These are phyloP conservation scores for Centropus bengalensis DNA, from an alignment of 2,113 vertebrate species.

Conservation along the genomic window DNA sequence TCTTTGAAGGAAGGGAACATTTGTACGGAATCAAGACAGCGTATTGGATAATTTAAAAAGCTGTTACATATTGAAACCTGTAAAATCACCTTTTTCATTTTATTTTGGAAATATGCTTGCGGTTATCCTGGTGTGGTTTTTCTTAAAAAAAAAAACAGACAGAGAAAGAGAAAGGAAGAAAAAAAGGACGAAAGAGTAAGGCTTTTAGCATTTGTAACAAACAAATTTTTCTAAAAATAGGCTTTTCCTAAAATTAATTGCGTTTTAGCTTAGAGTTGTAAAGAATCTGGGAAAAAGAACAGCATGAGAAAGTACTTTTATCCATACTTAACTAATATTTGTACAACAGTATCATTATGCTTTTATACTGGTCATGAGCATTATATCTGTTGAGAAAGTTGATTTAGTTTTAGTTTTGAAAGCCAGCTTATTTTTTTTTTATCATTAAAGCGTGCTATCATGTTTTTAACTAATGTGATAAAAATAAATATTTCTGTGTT, in stretches of 20 bases:
- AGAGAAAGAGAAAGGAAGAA: not conserved
- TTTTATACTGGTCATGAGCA: not conserved
- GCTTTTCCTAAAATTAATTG: not conserved
- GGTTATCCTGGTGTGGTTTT: conserved; percentile 67
- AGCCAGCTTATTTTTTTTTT: conserved; percentile 55
- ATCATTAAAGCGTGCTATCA: conserved; percentile 1
- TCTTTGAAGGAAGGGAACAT: conserved; percentile 84
- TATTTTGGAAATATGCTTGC: conserved; percentile 79
- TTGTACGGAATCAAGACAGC: conserved; percentile 81
- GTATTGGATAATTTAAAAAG: conserved; percentile 78
- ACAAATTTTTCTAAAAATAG: not conserved
- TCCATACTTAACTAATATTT: not conserved
- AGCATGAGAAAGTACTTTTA: not conserved
- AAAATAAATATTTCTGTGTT: conserved; percentile 57
- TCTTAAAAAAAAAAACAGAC: not conserved
- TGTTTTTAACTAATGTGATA: conserved; percentile 46
- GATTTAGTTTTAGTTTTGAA: conserved; percentile 14
- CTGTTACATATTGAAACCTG: conserved; percentile 77
- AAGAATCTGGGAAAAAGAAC: not conserved
- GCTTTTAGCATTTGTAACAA: not conserved
- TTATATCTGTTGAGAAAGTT: not conserved
- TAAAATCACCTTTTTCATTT: conserved; percentile 77
- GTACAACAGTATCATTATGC: not conserved
- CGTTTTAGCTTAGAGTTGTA: not conserved
- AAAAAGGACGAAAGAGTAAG: not conserved